Evolutionary conservation across 2,888 invertebrate species (phyloP).

Genomic region (Tenthredo mesomela): DNA sequence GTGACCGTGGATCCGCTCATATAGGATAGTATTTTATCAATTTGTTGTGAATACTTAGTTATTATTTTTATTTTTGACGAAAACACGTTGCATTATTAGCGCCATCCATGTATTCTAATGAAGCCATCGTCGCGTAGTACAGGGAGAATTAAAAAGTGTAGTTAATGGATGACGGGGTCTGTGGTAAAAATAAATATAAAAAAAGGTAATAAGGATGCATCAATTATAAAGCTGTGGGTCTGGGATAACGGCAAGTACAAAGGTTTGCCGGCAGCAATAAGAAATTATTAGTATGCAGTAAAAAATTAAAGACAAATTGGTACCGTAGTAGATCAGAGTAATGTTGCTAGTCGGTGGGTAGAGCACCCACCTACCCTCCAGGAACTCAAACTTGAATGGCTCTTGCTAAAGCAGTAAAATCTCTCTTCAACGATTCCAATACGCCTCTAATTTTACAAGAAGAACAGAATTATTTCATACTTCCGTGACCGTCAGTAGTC

Average conservation of each 20-base stretch:
- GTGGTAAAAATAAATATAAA: slow-evolving; percentile 7
- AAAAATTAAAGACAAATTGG: slow-evolving; percentile 50
- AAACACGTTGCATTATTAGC: background rate
- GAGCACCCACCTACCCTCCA: slow-evolving; percentile 1
- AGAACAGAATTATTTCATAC: background rate
- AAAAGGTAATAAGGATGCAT: slow-evolving; percentile 51
- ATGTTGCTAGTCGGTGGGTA: background rate
- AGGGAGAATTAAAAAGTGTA: background rate
- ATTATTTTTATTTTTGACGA: background rate
- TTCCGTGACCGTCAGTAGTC: background rate
- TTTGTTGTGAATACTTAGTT: background rate
- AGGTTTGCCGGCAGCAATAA: slow-evolving; percentile 24
- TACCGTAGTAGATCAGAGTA: slow-evolving; percentile 31
- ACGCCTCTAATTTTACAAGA: background rate
- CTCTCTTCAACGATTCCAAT: background rate
- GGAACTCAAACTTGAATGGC: slow-evolving; percentile 9
- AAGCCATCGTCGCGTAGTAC: background rate
- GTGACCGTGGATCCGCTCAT: too few species aligned
- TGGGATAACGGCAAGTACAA: background rate
- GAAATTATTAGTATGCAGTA: slow-evolving; percentile 37
- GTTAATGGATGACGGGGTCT: background rate
- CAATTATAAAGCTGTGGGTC: slow-evolving; percentile 30
- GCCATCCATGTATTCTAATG: background rate
- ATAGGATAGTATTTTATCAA: background rate
- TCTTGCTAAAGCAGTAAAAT: slow-evolving; percentile 21